Evolutionary conservation across 2,888 invertebrate species (phyloP).

Genomic region (Sarcophaga caerulescens): DNA sequence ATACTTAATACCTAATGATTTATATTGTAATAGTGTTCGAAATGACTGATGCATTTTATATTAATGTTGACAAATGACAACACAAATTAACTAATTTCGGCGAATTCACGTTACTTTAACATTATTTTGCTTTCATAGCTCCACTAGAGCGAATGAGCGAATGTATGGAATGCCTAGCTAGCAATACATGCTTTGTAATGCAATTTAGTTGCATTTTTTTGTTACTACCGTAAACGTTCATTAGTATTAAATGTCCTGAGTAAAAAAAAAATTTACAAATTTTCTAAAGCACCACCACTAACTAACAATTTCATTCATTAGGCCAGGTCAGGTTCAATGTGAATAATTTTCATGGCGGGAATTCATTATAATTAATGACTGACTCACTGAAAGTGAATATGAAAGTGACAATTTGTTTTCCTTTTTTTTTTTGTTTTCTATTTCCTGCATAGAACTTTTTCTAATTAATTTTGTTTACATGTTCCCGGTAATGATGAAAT

Average conservation of each 20-base stretch:
- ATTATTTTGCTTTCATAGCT: background rate
- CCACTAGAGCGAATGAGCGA: background rate
- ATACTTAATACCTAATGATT: background rate
- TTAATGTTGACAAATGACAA: conserved; percentile 65
- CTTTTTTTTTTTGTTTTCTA: background rate
- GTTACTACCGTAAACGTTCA: background rate
- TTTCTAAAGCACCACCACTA: background rate
- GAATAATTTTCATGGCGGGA: conserved; percentile 31
- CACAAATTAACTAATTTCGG: conserved; percentile 44
- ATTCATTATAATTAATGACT: background rate
- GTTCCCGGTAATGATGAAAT: too few relatives aligned
- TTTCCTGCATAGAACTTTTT: background rate
- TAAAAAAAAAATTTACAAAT: background rate
- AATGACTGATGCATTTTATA: conserved; percentile 62
- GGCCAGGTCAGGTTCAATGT: conserved; percentile 44
- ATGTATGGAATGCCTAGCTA: background rate
- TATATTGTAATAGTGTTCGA: background rate
- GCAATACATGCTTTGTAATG: background rate
- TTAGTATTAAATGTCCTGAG: conserved; percentile 64
- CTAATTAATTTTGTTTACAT: too few relatives aligned
- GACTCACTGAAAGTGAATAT: background rate
- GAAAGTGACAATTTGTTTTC: background rate
- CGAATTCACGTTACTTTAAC: conserved; percentile 16
- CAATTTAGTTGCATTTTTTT: conserved; percentile 17
- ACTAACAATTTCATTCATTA: background rate